phyloP scores from a whole-genome alignment of 2,797 vertebrate species.

The Alauda arvensis region DNA sequence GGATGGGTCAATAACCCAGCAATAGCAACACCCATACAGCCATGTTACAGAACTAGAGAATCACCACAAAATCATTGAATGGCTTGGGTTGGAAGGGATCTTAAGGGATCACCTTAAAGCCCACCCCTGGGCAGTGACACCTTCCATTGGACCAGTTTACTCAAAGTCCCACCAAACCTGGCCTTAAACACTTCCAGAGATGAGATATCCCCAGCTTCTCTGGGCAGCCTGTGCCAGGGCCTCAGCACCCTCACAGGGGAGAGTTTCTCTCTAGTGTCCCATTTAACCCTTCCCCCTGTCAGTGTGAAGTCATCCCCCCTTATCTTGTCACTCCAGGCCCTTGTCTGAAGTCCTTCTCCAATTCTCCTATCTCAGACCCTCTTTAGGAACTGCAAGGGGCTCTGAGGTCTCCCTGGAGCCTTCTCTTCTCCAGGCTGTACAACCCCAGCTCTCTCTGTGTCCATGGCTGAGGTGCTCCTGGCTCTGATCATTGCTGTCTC shows the following conservation, averaged over 20 bases:
- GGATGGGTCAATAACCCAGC: neutral
- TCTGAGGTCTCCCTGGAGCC: neutral
- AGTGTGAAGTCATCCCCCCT: neutral
- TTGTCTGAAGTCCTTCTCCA: neutral
- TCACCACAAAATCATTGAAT: neutral
- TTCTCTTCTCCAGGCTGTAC: neutral
- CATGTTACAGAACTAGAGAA: neutral
- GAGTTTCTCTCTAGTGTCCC: neutral
- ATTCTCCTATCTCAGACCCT: too few species aligned
- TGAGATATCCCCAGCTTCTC: neutral
- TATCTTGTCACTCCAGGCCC: neutral
- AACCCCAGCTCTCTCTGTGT: neutral
- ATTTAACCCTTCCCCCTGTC: neutral
- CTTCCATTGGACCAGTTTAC: neutral
- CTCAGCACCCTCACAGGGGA: neutral
- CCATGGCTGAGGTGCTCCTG: neutral
- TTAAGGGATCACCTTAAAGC: neutral
- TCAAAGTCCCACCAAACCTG: neutral
- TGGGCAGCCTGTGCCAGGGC: neutral
- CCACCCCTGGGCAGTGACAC: neutral
- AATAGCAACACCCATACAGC: neutral
- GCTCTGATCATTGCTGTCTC: neutral
- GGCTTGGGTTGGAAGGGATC: neutral
- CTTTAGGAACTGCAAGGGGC: neutral
- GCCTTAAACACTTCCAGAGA: neutral